Evolutionary conservation across 2,888 invertebrate genomes (phyloP), one percentile per base, ranked within the genome.

Genomic region (Phengaris arion): DNA sequence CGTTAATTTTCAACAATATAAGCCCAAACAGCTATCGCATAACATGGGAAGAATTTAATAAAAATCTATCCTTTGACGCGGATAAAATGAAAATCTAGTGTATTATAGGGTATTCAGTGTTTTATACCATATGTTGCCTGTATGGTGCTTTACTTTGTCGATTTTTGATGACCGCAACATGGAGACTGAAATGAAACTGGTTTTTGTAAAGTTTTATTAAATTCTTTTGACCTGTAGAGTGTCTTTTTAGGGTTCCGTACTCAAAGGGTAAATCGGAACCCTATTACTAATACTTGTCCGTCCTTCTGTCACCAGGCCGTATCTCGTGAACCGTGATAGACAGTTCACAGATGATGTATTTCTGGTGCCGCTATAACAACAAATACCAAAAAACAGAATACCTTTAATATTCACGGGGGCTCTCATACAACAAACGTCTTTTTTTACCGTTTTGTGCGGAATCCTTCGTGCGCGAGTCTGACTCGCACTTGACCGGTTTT

Each of bases 31-130:
- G 46, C 59, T 57, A 74, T 15, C 22, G 59, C 13, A 10, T 54
- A 12, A 48, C 15, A 22, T 12, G 51, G 35, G 52, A 74, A 59
- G 68, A 68, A 74, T 74, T 74, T 74, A 51, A 74, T 74, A 45
- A 74, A 68, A 74, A 68, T 68, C 45, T 74, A 64, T 45, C 52
- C 54, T 54, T 68, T 68, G 74, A 46, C 54, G 68, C 52, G 55
- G 15, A 55, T 52, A 54, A 74, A 74, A 45, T 52, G 68, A 74
- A 52, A 75, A 46, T 55, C 68, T 75, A 55, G 55, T 52, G 7
- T 74, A 68, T 74, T 74, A 74, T 52, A 55, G 64, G 13, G 59
- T 64, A 48, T 74, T 74, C 51, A 46, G 64, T 74, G 59, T 73
- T 22, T 52, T 46, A 46, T 57, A 52, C n/a, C 51, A 68, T 10